Evolutionary conservation across 2,888 invertebrate genomes (phyloP).

Genomic region (Lasius platythorax): DNA sequence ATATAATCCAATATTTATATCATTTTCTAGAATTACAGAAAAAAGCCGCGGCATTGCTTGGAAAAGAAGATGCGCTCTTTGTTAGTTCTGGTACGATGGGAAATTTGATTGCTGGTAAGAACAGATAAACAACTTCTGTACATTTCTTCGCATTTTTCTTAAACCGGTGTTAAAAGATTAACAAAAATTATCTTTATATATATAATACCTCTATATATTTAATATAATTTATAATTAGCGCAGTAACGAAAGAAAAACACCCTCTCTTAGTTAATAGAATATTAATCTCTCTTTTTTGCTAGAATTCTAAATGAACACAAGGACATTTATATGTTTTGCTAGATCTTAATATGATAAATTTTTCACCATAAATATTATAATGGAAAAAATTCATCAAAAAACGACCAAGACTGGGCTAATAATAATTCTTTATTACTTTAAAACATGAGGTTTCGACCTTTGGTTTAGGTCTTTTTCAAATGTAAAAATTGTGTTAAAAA

Average conservation of each 20-base stretch:
- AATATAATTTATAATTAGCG: background rate
- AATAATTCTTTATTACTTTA: too few relatives aligned
- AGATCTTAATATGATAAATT: too few relatives aligned
- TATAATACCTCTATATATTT: background rate
- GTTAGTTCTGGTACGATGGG: conserved; percentile 98
- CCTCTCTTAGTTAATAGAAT: background rate
- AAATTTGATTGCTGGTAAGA: conserved; percentile 95
- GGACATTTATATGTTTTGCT: too few relatives aligned
- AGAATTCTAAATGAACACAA: background rate
- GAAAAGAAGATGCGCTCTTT: conserved; percentile 96
- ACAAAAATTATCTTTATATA: background rate
- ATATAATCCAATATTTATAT: background rate
- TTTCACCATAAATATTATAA: too few relatives aligned
- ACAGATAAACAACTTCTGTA: background rate
- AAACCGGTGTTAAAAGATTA: background rate
- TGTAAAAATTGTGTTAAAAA: too few relatives aligned
- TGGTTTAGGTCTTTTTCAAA: too few relatives aligned
- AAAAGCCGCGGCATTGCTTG: conserved; percentile 92
- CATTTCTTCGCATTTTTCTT: background rate
- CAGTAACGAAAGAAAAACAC: background rate
- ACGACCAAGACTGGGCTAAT: too few relatives aligned
- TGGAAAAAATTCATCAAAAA: too few relatives aligned
- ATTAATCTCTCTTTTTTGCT: background rate
- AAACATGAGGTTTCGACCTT: too few relatives aligned
- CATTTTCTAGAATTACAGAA: conserved; percentile 89